A percentile compares a stretch with the other conserved stretches of the same genome.
Evolutionary conservation across 2,888 invertebrate species (phyloP).

Genomic region (Mechanitis mazaeus): DNA sequence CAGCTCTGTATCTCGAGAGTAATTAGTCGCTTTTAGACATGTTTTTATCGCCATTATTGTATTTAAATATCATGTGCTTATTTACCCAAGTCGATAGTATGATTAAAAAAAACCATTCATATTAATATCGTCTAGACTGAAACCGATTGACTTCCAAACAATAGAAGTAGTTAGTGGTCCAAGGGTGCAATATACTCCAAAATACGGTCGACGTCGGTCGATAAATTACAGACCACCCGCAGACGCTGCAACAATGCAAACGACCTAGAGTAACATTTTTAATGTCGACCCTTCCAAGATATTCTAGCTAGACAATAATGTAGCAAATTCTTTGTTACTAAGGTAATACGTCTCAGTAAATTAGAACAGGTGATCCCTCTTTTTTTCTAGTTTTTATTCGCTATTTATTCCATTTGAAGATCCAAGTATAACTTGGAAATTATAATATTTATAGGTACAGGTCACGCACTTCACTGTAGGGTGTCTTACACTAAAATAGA

Average conservation of each 20-base stretch:
- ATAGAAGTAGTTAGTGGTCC: constrained; percentile 8
- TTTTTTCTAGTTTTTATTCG: too few species aligned
- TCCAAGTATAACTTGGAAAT: too few species aligned
- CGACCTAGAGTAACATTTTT: constrained; percentile 40
- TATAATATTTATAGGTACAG: too few species aligned
- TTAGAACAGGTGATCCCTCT: too few species aligned
- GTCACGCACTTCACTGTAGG: too few species aligned
- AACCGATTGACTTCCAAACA: constrained; percentile 2
- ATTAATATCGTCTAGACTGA: constrained; percentile 4
- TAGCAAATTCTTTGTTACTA: constrained; percentile 13
- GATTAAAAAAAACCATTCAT: not conserved
- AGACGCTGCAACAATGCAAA: constrained; percentile 48
- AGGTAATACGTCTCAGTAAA: too few species aligned
- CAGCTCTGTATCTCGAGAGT: constrained; percentile 21
- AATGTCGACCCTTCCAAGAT: constrained; percentile 20
- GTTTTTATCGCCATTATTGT: constrained; percentile 10
- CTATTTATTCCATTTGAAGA: too few species aligned
- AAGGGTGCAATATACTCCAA: constrained; percentile 37
- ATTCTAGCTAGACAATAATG: constrained; percentile 27
- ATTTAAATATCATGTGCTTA: not conserved
- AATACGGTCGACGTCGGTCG: constrained; percentile 55
- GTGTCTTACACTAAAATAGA: too few species aligned
- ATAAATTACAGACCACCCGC: constrained; percentile 54
- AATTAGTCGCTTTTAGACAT: constrained; percentile 15
- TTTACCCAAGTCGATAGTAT: not conserved